Evolutionary conservation across 2,113 vertebrate species (phyloP), one percentile per base, ranked within the genome.

Genomic region (Phycodurus eques): DNA sequence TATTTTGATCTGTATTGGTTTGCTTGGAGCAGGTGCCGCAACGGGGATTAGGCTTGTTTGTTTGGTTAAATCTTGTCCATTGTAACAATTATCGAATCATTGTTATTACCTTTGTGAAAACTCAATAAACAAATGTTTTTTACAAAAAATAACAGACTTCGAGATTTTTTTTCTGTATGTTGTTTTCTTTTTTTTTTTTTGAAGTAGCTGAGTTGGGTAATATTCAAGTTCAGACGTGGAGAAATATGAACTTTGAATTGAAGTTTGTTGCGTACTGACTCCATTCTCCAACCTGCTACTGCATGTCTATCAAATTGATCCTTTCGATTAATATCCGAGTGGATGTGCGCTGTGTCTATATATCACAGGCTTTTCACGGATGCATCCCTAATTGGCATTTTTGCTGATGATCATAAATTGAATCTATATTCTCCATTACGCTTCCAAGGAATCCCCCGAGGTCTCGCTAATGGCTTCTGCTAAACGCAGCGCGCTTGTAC

Each of bases 381-480:
- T 91, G 91, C 86, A 86, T 88, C 87, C 87, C 85, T 85, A 90
- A 91, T 91, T 92, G 88, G 85, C 74, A 83, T 87, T 88, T 91
- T 87, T 88, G 88, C 88, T 91, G 88, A 90, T 89, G 88, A 87
- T 90, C 87, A 87, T 78, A 89, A 85, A 84, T 82, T 84, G 79
- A 80, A 87, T 89, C 88, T 81, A 89, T 89, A 90, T 86, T 86
- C 83, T 91, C 88, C 91, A 92, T 92, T 90, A 90, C 71, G 79
- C 80, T 49, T 82, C 76, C 74, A 61, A 72, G 20, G 77, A 68
- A 62, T 86, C 84, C 87, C 57, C 59, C 76, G 53, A 81, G 87
- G 79, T 72, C 75, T 47, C 74, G 77, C 85, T 88, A 91, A 91
- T 90, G 88, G 88, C 75, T 82, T 67, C 78, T 60, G 75, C 80